Conservation (phyloP, 2,797 vertebrate genomes). For the Microctenopoma steveboyesi region DNA sequence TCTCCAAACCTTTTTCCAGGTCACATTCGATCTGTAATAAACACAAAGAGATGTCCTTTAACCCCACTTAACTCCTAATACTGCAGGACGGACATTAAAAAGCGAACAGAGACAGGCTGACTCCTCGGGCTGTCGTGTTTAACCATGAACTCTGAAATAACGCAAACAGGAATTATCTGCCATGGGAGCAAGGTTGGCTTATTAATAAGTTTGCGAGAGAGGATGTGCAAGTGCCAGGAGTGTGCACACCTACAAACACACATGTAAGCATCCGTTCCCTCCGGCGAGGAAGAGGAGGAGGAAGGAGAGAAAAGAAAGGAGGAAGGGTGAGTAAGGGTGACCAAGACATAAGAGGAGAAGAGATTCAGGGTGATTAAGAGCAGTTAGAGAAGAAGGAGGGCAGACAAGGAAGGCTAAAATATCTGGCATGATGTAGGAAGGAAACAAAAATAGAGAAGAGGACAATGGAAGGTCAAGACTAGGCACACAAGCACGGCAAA, state of each 20-base stretch:
- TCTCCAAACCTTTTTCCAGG: conserved; percentile 96
- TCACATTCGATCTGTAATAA: conserved; percentile 90
- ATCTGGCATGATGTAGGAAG: background rate
- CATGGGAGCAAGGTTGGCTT: conserved; percentile 47
- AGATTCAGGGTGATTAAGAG: conserved; percentile 8
- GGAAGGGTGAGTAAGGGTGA: conserved; percentile 13
- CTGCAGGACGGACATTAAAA: conserved; percentile 50
- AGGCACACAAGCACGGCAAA: background rate
- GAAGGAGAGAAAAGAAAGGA: background rate
- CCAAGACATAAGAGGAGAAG: background rate
- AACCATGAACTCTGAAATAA: conserved; percentile 74
- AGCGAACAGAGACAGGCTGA: conserved; percentile 61
- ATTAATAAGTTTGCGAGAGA: conserved; percentile 49
- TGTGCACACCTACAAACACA: conserved; percentile 4
- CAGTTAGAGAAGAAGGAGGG: background rate
- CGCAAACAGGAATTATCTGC: conserved; percentile 67
- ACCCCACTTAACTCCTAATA: too few relatives aligned
- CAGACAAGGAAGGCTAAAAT: background rate
- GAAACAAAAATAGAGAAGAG: background rate
- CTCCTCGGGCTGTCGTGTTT: conserved; percentile 66
- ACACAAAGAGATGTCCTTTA: conserved; percentile 15
- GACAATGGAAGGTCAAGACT: background rate
- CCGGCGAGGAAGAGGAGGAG: conserved; percentile 36
- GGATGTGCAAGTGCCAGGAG: conserved; percentile 9
- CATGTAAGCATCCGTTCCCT: conserved; percentile 22